phyloP scores from a whole-genome alignment of 37 sponge, comb jelly and placozoan species.

The Hormiphora californensis region DNA sequence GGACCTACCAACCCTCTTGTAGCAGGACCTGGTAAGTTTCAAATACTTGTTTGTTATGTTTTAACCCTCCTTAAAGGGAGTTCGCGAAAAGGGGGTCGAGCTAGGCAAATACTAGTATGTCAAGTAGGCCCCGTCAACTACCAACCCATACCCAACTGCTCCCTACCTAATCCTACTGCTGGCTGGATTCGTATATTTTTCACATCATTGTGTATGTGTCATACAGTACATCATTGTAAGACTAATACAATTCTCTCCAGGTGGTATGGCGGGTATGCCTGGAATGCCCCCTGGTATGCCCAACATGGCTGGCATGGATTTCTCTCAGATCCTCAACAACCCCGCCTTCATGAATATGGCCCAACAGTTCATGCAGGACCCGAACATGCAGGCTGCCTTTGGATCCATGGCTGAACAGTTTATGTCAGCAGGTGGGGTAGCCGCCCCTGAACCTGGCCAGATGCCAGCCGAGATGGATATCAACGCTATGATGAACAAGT shows the following conservation, averaged over 20 bases:
- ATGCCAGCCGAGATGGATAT: slow-evolving; percentile 12
- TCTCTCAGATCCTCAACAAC: slow-evolving; percentile 53
- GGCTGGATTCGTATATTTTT: background rate
- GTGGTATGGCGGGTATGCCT: slow-evolving; percentile 3
- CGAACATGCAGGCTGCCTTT: slow-evolving; percentile 38
- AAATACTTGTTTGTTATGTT: too few relatives aligned
- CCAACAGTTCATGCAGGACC: slow-evolving; percentile 51
- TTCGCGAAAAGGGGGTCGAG: too few relatives aligned
- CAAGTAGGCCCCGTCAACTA: background rate
- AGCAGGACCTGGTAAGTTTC: too few relatives aligned
- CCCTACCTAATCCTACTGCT: background rate
- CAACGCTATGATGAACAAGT: slow-evolving; percentile 50
- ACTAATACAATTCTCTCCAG: background rate
- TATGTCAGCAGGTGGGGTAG: background rate
- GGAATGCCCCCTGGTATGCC: background rate
- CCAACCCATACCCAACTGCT: background rate
- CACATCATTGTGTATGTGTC: background rate
- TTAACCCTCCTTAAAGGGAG: too few relatives aligned
- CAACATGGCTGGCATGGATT: slow-evolving; percentile 43
- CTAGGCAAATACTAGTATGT: too few relatives aligned
- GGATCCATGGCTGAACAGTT: slow-evolving; percentile 36
- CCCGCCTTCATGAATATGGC: slow-evolving; percentile 55
- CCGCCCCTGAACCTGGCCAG: background rate
- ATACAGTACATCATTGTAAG: background rate
- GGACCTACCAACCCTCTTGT: slow-evolving; percentile 26